phyloP scores from a whole-genome alignment of 2,797 vertebrate genomes.

The Phalanger gymnotis region DNA sequence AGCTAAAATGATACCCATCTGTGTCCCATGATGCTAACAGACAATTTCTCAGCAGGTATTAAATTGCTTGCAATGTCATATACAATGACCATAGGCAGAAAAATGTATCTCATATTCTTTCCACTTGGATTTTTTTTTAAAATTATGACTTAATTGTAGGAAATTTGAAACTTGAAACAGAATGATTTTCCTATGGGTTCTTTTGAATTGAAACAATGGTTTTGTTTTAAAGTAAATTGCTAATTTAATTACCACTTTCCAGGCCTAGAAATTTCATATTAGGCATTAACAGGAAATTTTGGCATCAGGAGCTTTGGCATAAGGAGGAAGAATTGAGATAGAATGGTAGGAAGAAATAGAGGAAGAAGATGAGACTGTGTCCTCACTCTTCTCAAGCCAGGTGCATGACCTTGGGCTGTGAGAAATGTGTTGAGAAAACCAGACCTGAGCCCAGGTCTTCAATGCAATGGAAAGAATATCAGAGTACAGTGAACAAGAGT shows the following conservation, averaged over 20 bases:
- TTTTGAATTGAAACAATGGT: background rate
- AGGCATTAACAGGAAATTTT: background rate
- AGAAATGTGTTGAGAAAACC: background rate
- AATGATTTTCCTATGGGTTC: background rate
- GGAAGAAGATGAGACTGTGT: background rate
- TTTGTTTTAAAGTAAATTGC: background rate
- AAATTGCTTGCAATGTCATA: background rate
- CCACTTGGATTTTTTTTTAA: background rate
- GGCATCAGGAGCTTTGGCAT: background rate
- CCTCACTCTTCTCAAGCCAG: background rate
- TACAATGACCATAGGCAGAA: background rate
- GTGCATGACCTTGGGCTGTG: background rate
- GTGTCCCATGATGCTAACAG: background rate
- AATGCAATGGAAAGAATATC: background rate
- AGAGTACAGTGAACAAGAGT: background rate
- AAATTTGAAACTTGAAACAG: background rate
- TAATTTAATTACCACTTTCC: background rate
- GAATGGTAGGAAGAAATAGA: background rate
- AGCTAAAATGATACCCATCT: background rate
- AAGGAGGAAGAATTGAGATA: background rate
- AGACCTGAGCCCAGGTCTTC: background rate
- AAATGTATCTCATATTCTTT: background rate
- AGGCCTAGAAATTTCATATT: background rate
- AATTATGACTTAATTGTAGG: background rate
- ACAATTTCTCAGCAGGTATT: constrained; percentile 1